Conservation (phyloP, 2,113 vertebrate species). For the Barnardius zonarius region DNA sequence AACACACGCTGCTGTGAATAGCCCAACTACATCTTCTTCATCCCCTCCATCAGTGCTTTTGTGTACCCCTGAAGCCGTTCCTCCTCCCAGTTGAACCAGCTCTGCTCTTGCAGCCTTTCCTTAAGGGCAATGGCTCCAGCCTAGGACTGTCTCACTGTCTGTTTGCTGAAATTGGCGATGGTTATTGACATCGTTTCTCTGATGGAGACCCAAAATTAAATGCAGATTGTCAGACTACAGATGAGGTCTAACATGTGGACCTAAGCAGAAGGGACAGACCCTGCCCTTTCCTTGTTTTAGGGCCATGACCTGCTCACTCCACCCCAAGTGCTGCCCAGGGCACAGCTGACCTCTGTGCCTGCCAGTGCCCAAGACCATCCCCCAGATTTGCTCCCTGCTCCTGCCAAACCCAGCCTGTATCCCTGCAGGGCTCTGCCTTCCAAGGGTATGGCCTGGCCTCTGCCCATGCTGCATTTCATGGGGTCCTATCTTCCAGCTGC, state of each 20-base stretch:
- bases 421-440: background rate
- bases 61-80: background rate
- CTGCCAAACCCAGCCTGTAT: background rate
- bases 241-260: background rate
- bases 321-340: background rate
- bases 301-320: background rate
- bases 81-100: background rate
- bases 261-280: background rate
- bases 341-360: background rate
- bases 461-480: background rate
- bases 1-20: background rate
- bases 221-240: background rate
- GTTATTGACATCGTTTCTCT: background rate
- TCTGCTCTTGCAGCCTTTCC: rapidly evolving
- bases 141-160: background rate
- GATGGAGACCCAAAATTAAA: background rate
- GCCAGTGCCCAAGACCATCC: rapidly evolving
- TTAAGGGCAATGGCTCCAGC: background rate
- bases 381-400: background rate
- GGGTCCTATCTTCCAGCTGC: background rate
- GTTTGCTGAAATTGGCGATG: background rate
- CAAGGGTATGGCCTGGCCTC: background rate
- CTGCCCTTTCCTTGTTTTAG: background rate
- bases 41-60: background rate
- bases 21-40: background rate